A percentile compares a stretch with the other conserved stretches of the same genome.
Conservation (phyloP, 2,797 vertebrate species). For the Uromys caudimaculatus region DNA sequence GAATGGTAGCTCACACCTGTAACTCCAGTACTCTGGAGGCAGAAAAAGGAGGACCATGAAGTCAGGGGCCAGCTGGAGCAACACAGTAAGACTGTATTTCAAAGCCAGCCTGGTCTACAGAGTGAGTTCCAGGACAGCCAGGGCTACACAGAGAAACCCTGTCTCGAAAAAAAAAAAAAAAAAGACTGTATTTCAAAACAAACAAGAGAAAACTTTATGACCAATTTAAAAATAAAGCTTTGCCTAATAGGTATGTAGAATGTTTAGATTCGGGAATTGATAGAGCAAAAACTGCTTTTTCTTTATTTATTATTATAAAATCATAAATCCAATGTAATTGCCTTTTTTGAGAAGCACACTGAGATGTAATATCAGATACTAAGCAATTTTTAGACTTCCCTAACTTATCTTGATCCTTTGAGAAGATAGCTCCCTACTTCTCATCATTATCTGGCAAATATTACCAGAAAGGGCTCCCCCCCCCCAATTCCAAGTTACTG, state of each 20-base stretch:
- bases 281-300: neutral
- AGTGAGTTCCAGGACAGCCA: no score
- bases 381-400: slow-evolving; percentile 3
- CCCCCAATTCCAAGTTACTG: neutral
- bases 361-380: neutral
- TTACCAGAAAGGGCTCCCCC: neutral
- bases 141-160: no score
- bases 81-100: neutral
- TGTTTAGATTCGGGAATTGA: neutral
- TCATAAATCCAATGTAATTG: neutral
- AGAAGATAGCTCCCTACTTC: slow-evolving; percentile 9
- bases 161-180: no score
- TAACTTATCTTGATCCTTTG: slow-evolving; percentile 4
- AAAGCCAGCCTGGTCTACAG: no score
- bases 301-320: neutral
- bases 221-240: neutral
- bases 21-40: neutral
- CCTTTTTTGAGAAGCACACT: slow-evolving; percentile 5
- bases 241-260: neutral
- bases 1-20: neutral
- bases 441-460: neutral
- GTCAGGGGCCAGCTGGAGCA: neutral
- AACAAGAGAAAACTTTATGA: neutral
- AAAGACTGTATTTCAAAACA: neutral
- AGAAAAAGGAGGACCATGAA: neutral